Conservation (phyloP, 2,113 vertebrate genomes). For the Onychorhynchus coronatus region DNA sequence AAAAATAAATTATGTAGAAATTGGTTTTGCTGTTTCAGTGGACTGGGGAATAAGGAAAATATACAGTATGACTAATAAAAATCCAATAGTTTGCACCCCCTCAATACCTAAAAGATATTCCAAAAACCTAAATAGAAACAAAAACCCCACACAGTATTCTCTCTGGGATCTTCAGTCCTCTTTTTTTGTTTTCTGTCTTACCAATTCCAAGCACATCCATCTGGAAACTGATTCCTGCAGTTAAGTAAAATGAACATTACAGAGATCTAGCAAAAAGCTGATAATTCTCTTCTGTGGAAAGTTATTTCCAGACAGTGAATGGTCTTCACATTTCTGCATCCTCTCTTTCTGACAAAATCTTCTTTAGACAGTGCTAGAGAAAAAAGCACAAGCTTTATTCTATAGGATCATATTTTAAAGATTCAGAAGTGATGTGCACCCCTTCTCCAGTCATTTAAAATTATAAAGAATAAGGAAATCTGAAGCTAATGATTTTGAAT, state of each 20-base stretch:
- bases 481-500: neutral
- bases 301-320: neutral
- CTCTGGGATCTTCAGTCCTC: neutral
- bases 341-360: neutral
- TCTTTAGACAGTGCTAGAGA: neutral
- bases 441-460: neutral
- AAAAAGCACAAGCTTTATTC: neutral
- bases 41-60: neutral
- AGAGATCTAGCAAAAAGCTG: neutral
- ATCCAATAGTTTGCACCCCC: rapidly evolving
- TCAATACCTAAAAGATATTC: neutral
- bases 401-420: neutral
- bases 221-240: neutral
- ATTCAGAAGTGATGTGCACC: neutral
- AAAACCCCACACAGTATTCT: neutral
- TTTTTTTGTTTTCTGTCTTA: neutral
- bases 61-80: neutral
- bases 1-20: neutral
- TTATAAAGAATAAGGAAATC: neutral
- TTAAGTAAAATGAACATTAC: neutral
- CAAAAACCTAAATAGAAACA: neutral
- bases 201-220: neutral
- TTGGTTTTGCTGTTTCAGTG: neutral
- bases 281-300: neutral
- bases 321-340: neutral